Percentiles rank a stretch among this genome's conserved stretches.
Evolutionary conservation across 2,888 invertebrate species (phyloP).

Genomic region (Ophion costatus): DNA sequence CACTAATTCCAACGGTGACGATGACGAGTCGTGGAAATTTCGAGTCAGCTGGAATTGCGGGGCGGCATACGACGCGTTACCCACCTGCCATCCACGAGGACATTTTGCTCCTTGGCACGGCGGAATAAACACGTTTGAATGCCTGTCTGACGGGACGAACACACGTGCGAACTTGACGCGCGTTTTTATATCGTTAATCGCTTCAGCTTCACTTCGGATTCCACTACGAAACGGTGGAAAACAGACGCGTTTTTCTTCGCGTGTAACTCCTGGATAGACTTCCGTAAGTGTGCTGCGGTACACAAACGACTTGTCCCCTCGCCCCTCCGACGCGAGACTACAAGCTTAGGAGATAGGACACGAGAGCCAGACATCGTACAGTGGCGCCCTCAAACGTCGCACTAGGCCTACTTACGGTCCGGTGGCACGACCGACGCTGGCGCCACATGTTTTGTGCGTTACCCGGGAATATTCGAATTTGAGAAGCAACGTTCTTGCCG

Average conservation of each 20-base stretch:
- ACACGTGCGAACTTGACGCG: constrained; percentile 6
- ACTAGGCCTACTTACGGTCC: background rate
- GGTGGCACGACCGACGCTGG: background rate
- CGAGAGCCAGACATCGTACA: background rate
- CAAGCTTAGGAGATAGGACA: background rate
- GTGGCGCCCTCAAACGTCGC: constrained; percentile 5
- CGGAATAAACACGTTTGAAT: constrained; percentile 17
- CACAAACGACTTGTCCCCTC: constrained; percentile 53
- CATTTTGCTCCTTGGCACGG: constrained; percentile 50
- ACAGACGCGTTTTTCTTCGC: constrained; percentile 1
- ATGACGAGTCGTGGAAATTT: constrained; percentile 6
- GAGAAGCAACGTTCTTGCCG: background rate
- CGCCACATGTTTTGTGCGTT: background rate
- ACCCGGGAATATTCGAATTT: constrained; percentile 13
- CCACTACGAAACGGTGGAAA: background rate
- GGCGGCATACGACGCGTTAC: constrained; percentile 49
- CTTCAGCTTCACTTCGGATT: background rate
- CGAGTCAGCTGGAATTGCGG: constrained; percentile 49
- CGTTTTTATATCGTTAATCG: background rate
- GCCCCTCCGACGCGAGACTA: background rate
- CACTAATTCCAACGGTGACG: background rate
- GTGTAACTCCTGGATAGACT: background rate
- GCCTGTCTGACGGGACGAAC: constrained; percentile 10
- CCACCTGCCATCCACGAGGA: constrained; percentile 64
- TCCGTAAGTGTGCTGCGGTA: constrained; percentile 28